Evolutionary conservation across 2,888 invertebrate species (phyloP), one percentile per base, ranked within the genome.

Genomic region (Conchocele bisecta): DNA sequence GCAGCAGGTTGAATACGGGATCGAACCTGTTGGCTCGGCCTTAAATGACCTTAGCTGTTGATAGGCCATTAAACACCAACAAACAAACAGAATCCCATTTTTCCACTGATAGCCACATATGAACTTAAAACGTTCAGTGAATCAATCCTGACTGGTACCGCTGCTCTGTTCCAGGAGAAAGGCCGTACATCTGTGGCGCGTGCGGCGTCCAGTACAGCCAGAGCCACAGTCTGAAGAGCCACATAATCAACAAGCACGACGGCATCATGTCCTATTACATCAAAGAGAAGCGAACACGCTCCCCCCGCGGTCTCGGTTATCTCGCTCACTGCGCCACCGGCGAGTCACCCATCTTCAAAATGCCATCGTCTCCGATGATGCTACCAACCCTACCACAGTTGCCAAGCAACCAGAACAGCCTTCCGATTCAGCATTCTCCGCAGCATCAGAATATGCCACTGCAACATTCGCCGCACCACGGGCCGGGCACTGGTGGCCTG

Each of bases 181-280:
- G 90, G 17, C 91, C 91, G 4, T 91, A 91, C 76, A 89, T 88
- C 61, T 91, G 90, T 78, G 90, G 90, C 39, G 90, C 88, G 0
- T 91, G 91, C 82, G 91, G 91, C 6, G 90, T 90, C 41, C 87
- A 90, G 74, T 91, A 90, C 79, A 91, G 90, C 66, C 91, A 91
- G 68, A 90, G 91, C 63, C 90, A 90, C 75, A 89, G 90, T 64
- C 86, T 91, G 28, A 91, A 91, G 82, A 87, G 89, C 39, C 91
- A 91, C 84, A 91, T 91, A 77, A 88, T 89, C 74, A 89, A 89
- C 79, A 89, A 90, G 63, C 91, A 91, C 63, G 89, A 87, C 51
- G 90, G 89, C 56, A 89, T 90, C 81, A 90, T 90, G 90, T 86
- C 88, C 41, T 90, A 88, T 79, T 91, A 90, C 83, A 90, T 89